Conservation (phyloP, 2,113 vertebrate genomes). For the Melospiza melodia region DNA sequence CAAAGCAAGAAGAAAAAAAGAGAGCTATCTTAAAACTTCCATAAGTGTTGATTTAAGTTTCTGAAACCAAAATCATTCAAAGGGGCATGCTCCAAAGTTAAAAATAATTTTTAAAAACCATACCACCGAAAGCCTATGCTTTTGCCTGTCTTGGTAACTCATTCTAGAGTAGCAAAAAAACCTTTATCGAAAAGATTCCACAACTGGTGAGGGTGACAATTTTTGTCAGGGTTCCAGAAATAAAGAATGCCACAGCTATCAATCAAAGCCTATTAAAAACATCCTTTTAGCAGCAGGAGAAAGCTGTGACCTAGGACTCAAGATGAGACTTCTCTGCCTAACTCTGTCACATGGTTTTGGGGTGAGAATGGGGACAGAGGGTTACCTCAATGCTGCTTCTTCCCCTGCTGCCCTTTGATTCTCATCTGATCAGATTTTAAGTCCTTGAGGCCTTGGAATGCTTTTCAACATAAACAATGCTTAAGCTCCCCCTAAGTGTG, state of each 20-base stretch:
- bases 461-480: slow-evolving; percentile 10
- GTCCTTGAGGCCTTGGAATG: neutral
- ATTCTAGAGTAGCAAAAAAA: neutral
- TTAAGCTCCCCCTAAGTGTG: neutral
- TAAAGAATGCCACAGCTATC: neutral
- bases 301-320: neutral
- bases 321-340: neutral
- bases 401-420: neutral
- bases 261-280: neutral
- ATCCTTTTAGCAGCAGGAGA: neutral
- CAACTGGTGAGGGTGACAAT: neutral
- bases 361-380: neutral
- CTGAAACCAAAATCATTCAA: neutral
- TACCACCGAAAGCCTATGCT: neutral
- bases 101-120: no score
- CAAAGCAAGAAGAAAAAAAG: neutral
- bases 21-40: neutral
- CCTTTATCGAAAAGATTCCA: neutral
- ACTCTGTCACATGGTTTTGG: accelerated
- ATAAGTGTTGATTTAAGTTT: neutral
- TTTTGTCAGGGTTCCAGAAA: neutral
- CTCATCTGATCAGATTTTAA: neutral
- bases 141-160: neutral
- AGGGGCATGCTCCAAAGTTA: neutral
- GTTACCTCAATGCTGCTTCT: neutral